These are phyloP conservation scores for Melanostoma mellinum DNA, from an alignment of 2,888 invertebrate species.

Conservation along the genomic window DNA sequence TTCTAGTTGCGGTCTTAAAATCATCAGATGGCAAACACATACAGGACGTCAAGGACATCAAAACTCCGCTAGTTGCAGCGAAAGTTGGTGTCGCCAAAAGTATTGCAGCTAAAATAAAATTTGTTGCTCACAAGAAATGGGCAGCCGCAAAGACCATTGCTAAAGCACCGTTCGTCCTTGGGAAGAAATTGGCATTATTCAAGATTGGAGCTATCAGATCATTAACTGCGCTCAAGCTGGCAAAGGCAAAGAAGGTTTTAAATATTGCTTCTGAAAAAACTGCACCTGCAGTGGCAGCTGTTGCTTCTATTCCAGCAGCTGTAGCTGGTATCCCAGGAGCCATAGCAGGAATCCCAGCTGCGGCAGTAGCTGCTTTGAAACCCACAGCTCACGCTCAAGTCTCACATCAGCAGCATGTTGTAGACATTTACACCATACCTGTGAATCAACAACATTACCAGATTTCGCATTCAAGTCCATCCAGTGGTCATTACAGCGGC, in stretches of 20 bases:
- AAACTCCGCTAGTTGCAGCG: conserved; percentile 14
- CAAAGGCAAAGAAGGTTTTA: conserved; percentile 37
- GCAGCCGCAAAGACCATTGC: conserved; percentile 17
- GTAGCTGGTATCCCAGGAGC: conserved; percentile 18
- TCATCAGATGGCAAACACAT: conserved; percentile 34
- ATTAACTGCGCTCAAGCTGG: conserved; percentile 38
- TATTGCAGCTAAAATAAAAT: conserved; percentile 48
- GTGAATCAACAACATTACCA: conserved; percentile 22
- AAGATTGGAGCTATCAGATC: conserved; percentile 51
- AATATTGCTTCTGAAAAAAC: conserved; percentile 38
- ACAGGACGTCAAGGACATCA: conserved; percentile 17
- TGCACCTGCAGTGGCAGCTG: conserved; percentile 24
- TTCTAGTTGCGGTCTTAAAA: conserved; percentile 36
- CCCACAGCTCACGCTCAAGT: neutral
- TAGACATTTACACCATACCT: conserved; percentile 20
- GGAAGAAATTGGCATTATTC: conserved; percentile 36
- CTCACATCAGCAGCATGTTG: conserved; percentile 1
- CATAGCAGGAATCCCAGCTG: conserved; percentile 7
- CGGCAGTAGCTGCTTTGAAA: conserved; percentile 1
- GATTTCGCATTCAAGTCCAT: conserved; percentile 7
- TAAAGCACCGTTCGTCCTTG: conserved; percentile 46
- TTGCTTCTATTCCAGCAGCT: conserved; percentile 24
- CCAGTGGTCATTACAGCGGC: conserved; percentile 32
- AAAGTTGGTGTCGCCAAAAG: conserved; percentile 47
- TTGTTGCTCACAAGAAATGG: conserved; percentile 53